Evolutionary conservation across 1,140 invertebrate species (phyloP), one percentile per base, ranked within the genome.

Genomic region (Bombus balteatus): DNA sequence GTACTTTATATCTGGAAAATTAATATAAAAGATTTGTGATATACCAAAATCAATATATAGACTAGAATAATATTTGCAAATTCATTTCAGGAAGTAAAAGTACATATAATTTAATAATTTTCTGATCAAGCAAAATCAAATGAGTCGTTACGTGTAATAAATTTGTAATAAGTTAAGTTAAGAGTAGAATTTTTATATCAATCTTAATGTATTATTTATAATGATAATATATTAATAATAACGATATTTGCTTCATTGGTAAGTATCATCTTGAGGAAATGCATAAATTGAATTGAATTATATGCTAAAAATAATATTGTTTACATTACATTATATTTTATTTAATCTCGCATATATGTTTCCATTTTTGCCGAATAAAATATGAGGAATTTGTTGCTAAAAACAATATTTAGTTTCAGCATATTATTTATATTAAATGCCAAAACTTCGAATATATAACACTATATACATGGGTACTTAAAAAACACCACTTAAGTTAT

Each of bases 1-100:
- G 32, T 85, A 53, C 18, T 81, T 41, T 3, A 41, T 74, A 85
- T 39, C 43, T 74, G 59, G 13, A 62, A 73, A 80, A 80, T 59
- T 32, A 71, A 72, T 28, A 84, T 71, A 80, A 73, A 72, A 65
- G 22, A 80, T 85, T 85, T 73, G 25, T 70, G 22, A 22, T 73
- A 71, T 57, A 72, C 75, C 34, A 66, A 68, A 71, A 80, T 32
- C 41, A 80, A 80, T 41, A 47, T 71, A 71, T 25, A 74, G 59
- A 75, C 71, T 85, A 81, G 71, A 85, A 65, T 81, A 59, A 70
- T 47, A 79, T 84, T 85, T 85, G 53, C 53, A 62, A 41, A 85
- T 85, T 85, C 57, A 71, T 72, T 59, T 80, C 57, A 47, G 47
- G n/a, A 77, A 72, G 32, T 72, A 59, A 71, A 80, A 22, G 3